These are phyloP conservation scores for Corvus cornix DNA, from an alignment of 2,113 vertebrate species.

Conservation along the genomic window DNA sequence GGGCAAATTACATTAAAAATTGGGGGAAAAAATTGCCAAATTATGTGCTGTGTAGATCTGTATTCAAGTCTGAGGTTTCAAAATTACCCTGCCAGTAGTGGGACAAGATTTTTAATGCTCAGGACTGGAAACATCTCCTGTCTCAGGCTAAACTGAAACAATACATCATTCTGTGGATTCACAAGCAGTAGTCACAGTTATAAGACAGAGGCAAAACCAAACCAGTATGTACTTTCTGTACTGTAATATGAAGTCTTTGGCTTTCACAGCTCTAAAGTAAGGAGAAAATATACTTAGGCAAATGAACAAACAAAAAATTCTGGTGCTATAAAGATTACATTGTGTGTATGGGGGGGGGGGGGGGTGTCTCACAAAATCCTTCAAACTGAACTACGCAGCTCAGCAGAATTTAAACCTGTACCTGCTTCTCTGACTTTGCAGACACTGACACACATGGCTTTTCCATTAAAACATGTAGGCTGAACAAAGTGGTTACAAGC, in stretches of 20 bases:
- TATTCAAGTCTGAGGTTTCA: background rate
- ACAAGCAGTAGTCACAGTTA: background rate
- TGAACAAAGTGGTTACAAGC: background rate
- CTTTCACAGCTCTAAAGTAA: background rate
- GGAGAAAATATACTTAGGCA: background rate
- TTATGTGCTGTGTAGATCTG: background rate
- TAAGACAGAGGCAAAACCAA: background rate
- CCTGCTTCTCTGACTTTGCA: background rate
- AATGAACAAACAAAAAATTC: background rate
- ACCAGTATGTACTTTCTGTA: background rate
- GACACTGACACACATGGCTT: background rate
- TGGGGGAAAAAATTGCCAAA: fast-evolving
- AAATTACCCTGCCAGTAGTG: background rate
- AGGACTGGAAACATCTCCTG: background rate
- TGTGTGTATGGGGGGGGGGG: background rate
- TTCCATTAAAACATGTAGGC: background rate
- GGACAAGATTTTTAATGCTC: background rate
- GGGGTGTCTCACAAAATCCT: background rate
- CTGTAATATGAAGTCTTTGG: background rate
- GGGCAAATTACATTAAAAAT: background rate
- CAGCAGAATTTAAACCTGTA: background rate
- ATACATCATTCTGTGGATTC: background rate
- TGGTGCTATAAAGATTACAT: background rate
- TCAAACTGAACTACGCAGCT: background rate
- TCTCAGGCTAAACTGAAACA: background rate